phyloP scores from a whole-genome alignment of 1,140 invertebrate genomes.

The Aphis gossypii region DNA sequence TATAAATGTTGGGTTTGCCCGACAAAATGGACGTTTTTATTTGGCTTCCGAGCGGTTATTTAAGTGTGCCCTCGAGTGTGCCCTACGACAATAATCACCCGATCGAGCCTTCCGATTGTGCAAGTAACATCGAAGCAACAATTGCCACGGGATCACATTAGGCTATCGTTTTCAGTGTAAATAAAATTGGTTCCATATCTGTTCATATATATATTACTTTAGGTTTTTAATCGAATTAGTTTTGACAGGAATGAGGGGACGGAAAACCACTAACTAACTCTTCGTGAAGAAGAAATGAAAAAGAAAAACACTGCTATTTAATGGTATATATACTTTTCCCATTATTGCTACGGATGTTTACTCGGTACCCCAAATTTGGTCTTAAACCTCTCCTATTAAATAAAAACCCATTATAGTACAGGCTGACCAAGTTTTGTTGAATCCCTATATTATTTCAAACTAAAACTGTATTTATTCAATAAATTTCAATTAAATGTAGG shows the following conservation, averaged over 20 bases:
- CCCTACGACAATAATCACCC: slow-evolving; percentile 31
- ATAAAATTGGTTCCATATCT: slow-evolving; percentile 15
- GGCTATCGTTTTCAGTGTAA: neutral
- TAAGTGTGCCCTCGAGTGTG: neutral
- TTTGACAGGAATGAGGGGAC: neutral
- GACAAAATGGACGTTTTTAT: slow-evolving; percentile 11
- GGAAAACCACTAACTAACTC: slow-evolving; percentile 37
- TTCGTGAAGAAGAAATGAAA: neutral
- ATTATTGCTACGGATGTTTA: slow-evolving; percentile 37
- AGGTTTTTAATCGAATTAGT: slow-evolving; percentile 57
- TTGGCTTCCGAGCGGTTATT: neutral
- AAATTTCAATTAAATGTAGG: neutral
- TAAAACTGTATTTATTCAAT: neutral
- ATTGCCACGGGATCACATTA: neutral
- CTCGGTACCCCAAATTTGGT: neutral
- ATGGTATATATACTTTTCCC: slow-evolving; percentile 48
- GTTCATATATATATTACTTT: neutral
- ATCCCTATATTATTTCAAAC: neutral
- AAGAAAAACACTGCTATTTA: slow-evolving; percentile 51
- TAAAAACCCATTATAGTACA: slow-evolving; percentile 38
- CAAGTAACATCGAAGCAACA: neutral
- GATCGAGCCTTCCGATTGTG: neutral
- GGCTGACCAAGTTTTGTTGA: neutral
- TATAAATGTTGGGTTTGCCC: neutral
- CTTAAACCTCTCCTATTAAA: neutral